Percentiles rank a stretch among this genome's conserved stretches.
Conservation (phyloP, 2,113 vertebrate genomes). For the Percina caprodes region DNA sequence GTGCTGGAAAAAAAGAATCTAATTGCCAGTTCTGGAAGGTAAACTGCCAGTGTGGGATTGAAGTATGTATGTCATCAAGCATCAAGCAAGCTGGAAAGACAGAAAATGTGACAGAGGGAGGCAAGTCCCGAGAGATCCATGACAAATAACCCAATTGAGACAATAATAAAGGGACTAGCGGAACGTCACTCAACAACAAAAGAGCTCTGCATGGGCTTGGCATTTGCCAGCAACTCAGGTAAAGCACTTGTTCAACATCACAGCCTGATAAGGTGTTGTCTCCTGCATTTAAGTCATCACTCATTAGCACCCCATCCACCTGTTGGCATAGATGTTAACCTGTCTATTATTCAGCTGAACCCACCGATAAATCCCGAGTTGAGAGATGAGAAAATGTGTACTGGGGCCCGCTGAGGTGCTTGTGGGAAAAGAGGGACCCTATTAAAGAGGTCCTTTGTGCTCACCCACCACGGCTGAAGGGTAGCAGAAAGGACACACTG, state of each 20-base stretch:
- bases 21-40: slow-evolving; percentile 41
- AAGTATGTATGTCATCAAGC: slow-evolving; percentile 48
- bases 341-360: slow-evolving; percentile 50
- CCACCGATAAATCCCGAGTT: slow-evolving; percentile 42
- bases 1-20: slow-evolving; percentile 23
- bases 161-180: slow-evolving; percentile 41
- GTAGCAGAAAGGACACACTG: slow-evolving; percentile 68
- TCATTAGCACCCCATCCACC: slow-evolving; percentile 51
- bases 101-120: slow-evolving; percentile 27
- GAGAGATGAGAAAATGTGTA: slow-evolving; percentile 48
- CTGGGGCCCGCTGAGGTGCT: slow-evolving; percentile 46
- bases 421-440: slow-evolving; percentile 64
- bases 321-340: slow-evolving; percentile 55
- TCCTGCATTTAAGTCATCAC: slow-evolving; percentile 39
- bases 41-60: slow-evolving; percentile 30
- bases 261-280: slow-evolving; percentile 2
- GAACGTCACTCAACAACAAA: slow-evolving; percentile 30
- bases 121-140: slow-evolving; percentile 39
- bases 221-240: slow-evolving; percentile 37
- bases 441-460: slow-evolving; percentile 70
- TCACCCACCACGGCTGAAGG: slow-evolving; percentile 62
- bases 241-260: slow-evolving; percentile 15
- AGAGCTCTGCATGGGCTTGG: slow-evolving; percentile 18
- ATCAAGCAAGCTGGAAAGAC: slow-evolving; percentile 9
- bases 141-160: slow-evolving; percentile 55